Evolutionary conservation across 2,888 invertebrate species (phyloP), one percentile per base, ranked within the genome.

Genomic region (Agrilus mali): DNA sequence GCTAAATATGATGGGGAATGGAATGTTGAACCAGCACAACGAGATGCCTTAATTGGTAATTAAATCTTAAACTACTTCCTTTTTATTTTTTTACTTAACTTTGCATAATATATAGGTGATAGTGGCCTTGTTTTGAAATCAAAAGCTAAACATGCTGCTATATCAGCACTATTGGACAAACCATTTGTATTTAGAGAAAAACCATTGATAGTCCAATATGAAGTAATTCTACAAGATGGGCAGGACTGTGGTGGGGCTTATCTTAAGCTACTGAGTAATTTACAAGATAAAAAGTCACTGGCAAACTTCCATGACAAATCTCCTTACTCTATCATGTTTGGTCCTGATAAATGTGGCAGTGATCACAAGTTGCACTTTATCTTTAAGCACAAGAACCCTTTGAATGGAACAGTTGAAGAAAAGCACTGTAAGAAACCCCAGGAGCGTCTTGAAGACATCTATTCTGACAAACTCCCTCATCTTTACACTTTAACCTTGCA

Each of bases 211-310:
- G 84, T 96, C 4, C 97, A 98, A 67, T 97, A 90, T 70, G 92
- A 92, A 73, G 87, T 88, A 31, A 48, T 54, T 15, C 52, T 56
- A 36, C 82, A 97, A 78, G 92, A 94, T 59, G 96, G 95, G 1
- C 94, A 95, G 69, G 96, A 96, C 66, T 98, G 98, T 67, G 98
- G 98, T 37, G 98, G 98, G 8, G 94, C 96, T 7, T 98, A 99
- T 66, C 70, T 98, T 39, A 98, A 98, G 68, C 74, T 99, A 37
- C 70, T 98, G 14, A 86, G 88, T 10, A 74, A 81, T 20, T 80
- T 82, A 43, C 71, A 76, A 36, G 73, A 78, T 38, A 67, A 76
- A 31, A 75, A 78, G 60, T 82, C 90, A 60, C 72, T 95, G 42
- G 80, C 77, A 51, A 74, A 80, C 59, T 94, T 97, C 70, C 77